These are phyloP conservation scores for Zosterops pallidus DNA, from an alignment of 2,113 vertebrate genomes.

Conservation along the genomic window DNA sequence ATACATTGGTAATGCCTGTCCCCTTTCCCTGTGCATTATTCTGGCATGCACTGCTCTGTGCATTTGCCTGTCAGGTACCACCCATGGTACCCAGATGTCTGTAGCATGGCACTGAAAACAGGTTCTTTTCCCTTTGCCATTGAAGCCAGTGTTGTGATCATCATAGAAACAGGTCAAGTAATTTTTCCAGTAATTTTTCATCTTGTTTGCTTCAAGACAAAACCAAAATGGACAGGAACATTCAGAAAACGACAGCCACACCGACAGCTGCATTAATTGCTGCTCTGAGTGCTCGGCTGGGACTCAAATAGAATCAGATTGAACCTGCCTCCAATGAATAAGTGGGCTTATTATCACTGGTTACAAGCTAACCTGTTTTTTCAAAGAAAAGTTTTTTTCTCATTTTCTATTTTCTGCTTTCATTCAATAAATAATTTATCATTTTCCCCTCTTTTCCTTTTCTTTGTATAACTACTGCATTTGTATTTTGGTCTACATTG, in stretches of 20 bases:
- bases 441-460: neutral
- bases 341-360: conserved; percentile 46
- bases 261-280: conserved; percentile 55
- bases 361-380: conserved; percentile 5
- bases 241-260: conserved; percentile 53
- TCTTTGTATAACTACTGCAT: neutral
- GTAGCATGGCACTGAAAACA: neutral
- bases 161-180: neutral
- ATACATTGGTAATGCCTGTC: neutral
- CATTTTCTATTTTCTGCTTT: conserved; percentile 15
- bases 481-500: neutral
- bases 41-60: neutral
- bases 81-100: neutral
- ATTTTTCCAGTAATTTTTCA: neutral
- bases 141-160: neutral
- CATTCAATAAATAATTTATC: conserved; percentile 27
- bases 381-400: neutral
- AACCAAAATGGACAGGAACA: neutral
- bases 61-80: neutral
- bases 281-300: conserved; percentile 53
- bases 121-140: neutral
- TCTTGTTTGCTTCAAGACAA: neutral
- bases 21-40: fast-evolving
- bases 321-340: conserved; percentile 66
- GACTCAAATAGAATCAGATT: conserved; percentile 54